phyloP scores from a whole-genome alignment of 2,113 vertebrate species.

The Hippocampus guttulatus region DNA sequence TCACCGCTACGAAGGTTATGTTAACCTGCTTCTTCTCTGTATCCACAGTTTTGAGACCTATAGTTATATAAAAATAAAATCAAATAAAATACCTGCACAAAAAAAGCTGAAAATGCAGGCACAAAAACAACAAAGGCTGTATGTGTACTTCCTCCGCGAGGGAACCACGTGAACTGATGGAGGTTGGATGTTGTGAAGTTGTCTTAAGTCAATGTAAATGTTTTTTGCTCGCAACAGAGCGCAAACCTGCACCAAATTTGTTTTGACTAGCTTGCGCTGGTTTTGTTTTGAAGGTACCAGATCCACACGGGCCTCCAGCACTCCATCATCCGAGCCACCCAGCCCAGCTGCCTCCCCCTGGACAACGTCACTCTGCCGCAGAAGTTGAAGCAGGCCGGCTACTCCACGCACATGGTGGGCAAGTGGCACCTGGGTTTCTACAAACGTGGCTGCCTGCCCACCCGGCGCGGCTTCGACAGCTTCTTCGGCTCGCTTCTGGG shows the following conservation, averaged over 20 bases:
- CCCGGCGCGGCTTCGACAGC: conserved; percentile 88
- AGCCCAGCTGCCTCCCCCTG: conserved; percentile 92
- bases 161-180: no score
- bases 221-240: background rate
- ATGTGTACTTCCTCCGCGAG: no score
- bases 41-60: no score
- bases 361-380: conserved; percentile 90
- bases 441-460: conserved; percentile 91
- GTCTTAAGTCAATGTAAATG: no score
- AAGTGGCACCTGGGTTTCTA: conserved; percentile 99
- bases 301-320: conserved; percentile 97
- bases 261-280: background rate
- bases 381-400: conserved; percentile 89
- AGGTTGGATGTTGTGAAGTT: no score
- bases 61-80: no score
- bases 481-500: conserved; percentile 94
- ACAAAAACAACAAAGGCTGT: no score
- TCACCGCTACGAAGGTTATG: no score
- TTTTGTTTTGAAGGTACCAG: conserved; percentile 81
- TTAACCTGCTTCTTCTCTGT: no score
- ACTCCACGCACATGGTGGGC: conserved; percentile 95
- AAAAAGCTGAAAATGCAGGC: no score
- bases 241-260: background rate
- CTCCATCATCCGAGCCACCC: conserved; percentile 89
- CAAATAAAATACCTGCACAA: no score